phyloP scores from a whole-genome alignment of 2,888 invertebrate genomes.

The Platerodrilus igneus region DNA sequence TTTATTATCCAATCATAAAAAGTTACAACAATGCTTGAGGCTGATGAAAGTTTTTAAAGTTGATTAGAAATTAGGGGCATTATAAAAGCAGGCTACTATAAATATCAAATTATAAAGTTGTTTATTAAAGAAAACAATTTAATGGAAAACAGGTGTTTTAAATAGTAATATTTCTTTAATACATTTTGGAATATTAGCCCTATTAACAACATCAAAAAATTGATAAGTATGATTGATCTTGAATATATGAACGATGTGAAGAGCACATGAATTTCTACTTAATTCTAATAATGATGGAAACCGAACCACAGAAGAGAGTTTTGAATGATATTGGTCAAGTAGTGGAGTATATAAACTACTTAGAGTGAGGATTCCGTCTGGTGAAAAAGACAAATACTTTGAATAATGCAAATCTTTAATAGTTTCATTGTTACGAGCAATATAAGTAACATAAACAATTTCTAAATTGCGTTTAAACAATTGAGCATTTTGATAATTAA shows the following conservation, averaged over 20 bases:
- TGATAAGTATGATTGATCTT: conserved; percentile 24
- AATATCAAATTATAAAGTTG: too few species aligned
- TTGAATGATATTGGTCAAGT: background rate
- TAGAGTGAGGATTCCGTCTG: background rate
- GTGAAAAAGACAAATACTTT: conserved; percentile 3
- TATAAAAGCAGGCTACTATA: too few species aligned
- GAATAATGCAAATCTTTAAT: background rate
- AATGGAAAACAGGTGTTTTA: conserved; percentile 32
- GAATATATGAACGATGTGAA: conserved; percentile 25
- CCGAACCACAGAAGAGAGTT: conserved; percentile 3
- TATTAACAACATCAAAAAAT: conserved; percentile 28
- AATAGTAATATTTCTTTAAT: conserved; percentile 33
- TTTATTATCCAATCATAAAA: too few species aligned
- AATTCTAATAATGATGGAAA: conserved; percentile 34
- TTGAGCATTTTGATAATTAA: background rate
- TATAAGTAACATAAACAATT: conserved; percentile 4
- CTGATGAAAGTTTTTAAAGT: too few species aligned
- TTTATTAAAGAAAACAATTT: too few species aligned
- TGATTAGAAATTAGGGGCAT: too few species aligned
- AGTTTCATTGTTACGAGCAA: background rate
- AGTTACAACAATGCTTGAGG: too few species aligned
- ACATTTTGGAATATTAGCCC: conserved; percentile 25
- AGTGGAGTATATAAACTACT: background rate
- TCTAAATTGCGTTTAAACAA: background rate
- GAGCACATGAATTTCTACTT: conserved; percentile 30